These are phyloP conservation scores for Megalonaias nervosa DNA, from an alignment of 1,140 invertebrate species.

Conservation along the genomic window DNA sequence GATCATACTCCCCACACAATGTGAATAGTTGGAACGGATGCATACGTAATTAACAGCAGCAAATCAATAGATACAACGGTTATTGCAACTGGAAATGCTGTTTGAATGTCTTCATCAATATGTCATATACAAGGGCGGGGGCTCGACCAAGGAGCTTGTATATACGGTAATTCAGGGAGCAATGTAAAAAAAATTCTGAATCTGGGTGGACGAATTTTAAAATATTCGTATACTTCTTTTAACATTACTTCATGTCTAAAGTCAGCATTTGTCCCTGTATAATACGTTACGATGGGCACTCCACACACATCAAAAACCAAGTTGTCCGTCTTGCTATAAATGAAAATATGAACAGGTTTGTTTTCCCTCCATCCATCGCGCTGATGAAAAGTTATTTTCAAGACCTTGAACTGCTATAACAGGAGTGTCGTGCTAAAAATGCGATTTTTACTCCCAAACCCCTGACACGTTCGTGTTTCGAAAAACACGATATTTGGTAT, in stretches of 20 bases:
- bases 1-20: no score
- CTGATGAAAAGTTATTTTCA: no score
- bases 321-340: neutral
- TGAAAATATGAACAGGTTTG: conserved; percentile 11
- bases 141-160: neutral
- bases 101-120: conserved; percentile 12
- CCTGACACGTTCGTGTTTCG: no score
- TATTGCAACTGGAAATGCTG: conserved; percentile 13
- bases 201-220: conserved; percentile 16
- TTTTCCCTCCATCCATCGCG: neutral
- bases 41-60: no score
- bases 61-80: conserved; percentile 5
- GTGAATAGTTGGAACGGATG: no score
- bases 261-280: conserved; percentile 4
- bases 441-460: no score
- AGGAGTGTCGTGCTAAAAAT: no score
- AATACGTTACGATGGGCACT: conserved; percentile 12
- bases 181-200: conserved; percentile 5
- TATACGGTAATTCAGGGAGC: neutral
- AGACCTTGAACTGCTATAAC: no score
- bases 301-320: conserved; percentile 9
- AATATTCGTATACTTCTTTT: conserved; percentile 19
- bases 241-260: conserved; percentile 8
- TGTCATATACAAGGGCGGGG: conserved; percentile 16
- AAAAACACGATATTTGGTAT: no score